These are phyloP conservation scores for Lasioglossum pauxillum DNA, from an alignment of 2,888 invertebrate genomes.

Conservation along the genomic window DNA sequence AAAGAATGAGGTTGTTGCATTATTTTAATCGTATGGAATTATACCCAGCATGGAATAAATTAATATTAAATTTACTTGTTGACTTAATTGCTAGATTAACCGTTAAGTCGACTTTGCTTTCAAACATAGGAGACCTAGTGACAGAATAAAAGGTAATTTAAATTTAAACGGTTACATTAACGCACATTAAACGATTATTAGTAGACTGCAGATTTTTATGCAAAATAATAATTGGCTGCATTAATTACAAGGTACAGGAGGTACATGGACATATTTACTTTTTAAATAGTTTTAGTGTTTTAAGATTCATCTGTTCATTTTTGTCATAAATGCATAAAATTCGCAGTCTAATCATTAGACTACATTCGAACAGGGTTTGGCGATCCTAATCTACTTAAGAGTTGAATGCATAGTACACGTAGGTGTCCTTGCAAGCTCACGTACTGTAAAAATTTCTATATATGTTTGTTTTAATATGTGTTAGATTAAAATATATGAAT, in stretches of 20 bases:
- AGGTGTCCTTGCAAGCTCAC: background rate
- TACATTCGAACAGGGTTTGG: background rate
- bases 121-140: background rate
- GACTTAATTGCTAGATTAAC: background rate
- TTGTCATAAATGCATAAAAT: background rate
- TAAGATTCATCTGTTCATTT: background rate
- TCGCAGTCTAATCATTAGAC: no score
- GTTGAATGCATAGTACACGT: background rate
- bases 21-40: background rate
- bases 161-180: background rate
- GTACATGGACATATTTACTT: background rate
- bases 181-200: background rate
- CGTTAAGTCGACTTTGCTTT: background rate
- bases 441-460: background rate
- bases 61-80: background rate
- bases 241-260: background rate
- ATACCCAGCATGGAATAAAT: background rate
- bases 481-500: background rate
- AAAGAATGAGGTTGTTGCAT: background rate
- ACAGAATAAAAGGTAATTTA: background rate
- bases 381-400: background rate
- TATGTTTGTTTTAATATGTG: background rate
- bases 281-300: background rate
- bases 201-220: background rate
- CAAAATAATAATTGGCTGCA: background rate